Percentiles rank a stretch among this genome's conserved stretches.
These are phyloP conservation scores for Buteo buteo DNA, from an alignment of 2,113 vertebrate genomes.

Conservation along the genomic window DNA sequence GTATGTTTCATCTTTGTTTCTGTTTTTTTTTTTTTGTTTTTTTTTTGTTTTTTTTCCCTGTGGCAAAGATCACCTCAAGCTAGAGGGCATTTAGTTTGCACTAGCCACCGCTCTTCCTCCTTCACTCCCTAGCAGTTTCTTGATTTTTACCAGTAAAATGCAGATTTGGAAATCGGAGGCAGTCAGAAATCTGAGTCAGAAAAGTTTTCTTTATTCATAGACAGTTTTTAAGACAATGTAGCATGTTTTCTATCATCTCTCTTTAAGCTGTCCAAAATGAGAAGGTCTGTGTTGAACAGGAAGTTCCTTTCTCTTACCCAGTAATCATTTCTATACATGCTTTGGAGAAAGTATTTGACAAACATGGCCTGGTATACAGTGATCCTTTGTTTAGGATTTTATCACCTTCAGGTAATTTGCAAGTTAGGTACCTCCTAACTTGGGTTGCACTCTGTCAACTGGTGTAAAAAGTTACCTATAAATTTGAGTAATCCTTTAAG, in stretches of 20 bases:
- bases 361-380: background rate
- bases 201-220: background rate
- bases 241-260: background rate
- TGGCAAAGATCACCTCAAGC: background rate
- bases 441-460: background rate
- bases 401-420: background rate
- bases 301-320: background rate
- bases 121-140: background rate
- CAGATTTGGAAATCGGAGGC: background rate
- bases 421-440: background rate
- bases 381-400: background rate
- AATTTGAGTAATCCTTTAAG: background rate
- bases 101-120: background rate
- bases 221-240: background rate
- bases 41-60: background rate
- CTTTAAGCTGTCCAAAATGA: background rate
- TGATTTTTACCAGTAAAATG: background rate
- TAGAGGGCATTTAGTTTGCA: background rate
- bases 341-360: background rate
- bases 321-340: background rate
- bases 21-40: background rate
- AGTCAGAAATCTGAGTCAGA: background rate
- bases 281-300: background rate
- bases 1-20: background rate
- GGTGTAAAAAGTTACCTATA: background rate